phyloP scores from a whole-genome alignment of 2,888 invertebrate genomes.

The Synergus itoensis region DNA sequence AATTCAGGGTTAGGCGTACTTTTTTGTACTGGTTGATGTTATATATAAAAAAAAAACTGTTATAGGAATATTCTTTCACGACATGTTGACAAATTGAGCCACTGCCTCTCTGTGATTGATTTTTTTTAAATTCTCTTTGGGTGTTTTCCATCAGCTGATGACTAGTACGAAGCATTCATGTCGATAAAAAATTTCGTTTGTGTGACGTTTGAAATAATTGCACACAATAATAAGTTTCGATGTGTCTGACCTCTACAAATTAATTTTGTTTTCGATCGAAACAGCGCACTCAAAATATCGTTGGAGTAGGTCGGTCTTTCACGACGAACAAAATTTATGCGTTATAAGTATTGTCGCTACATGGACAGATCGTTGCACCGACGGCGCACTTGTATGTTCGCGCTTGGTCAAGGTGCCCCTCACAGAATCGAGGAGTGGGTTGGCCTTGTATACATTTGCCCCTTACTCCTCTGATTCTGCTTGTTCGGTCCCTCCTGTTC shows the following conservation, averaged over 20 bases:
- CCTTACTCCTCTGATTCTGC: slow-evolving; percentile 52
- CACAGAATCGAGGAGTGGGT: slow-evolving; percentile 46
- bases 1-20: neutral
- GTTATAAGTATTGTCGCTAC: slow-evolving; percentile 3
- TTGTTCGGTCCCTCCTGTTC: slow-evolving; percentile 2
- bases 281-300: slow-evolving; percentile 55
- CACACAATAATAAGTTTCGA: neutral
- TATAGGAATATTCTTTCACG: no score
- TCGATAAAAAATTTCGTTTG: no score
- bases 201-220: neutral
- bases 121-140: no score
- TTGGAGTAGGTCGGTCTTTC: slow-evolving; percentile 63
- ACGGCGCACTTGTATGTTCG: slow-evolving; percentile 64
- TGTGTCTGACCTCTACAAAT: neutral
- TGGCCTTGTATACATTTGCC: slow-evolving; percentile 53
- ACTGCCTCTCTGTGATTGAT: no score
- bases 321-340: neutral
- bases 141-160: no score
- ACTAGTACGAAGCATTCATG: no score
- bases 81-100: no score
- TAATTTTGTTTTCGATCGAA: neutral
- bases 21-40: neutral
- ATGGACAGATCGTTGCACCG: slow-evolving; percentile 65
- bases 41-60: neutral
- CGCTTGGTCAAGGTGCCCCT: slow-evolving; percentile 70